Evolutionary conservation across 37 sponge, comb jelly and placozoan species (phyloP), one percentile per base, ranked within the genome.

Genomic region (Oscarella lobularis): DNA sequence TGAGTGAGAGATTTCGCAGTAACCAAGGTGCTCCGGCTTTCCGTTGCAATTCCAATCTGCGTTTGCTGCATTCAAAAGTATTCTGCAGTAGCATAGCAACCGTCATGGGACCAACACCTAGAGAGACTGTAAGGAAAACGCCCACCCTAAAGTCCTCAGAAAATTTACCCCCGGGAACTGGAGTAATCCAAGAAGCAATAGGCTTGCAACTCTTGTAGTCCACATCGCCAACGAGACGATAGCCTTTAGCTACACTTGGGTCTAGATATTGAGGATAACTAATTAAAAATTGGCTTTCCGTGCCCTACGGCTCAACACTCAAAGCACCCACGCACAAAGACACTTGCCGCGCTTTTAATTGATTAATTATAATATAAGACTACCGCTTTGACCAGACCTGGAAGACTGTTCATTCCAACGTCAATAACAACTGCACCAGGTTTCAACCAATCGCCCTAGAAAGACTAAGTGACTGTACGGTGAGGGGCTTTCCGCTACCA

Each of bases 101-200:
- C 20, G 99, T 98, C 99, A 98, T 98, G 0, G 99, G 99, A 2
- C 99, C 99, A 14, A 98, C 95, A 3, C 95, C 81, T 79, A 37
- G 9, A n/a, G 32, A 66, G 3, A 66, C n/a, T 4, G 9, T 3
- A 27, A 66, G 27, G 3, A 4, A 76, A 4, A 76, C 39, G 29
- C 3, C 6, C 32, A 31, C 72, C n/a, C n/a, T n/a, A n/a, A n/a
- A n/a, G n/a, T n/a, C n/a, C n/a, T 27, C 60, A 48, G 9, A 48
- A 48, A 4, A 33, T 66, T 75, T 75, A 77, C 78, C 97, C 3
- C 98, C 98, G 39, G 99, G 99, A 5, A 98, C 95, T 14, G 99
- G 99, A 36, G 99, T 94, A 6, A 98, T 77, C 82, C 87, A 91
- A 0, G 90, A 85, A 39, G 99, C 95, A 32, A 86, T 85, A 38